These are phyloP conservation scores for Myopa tessellatipennis DNA, from an alignment of 2,888 invertebrate species.

Conservation along the genomic window DNA sequence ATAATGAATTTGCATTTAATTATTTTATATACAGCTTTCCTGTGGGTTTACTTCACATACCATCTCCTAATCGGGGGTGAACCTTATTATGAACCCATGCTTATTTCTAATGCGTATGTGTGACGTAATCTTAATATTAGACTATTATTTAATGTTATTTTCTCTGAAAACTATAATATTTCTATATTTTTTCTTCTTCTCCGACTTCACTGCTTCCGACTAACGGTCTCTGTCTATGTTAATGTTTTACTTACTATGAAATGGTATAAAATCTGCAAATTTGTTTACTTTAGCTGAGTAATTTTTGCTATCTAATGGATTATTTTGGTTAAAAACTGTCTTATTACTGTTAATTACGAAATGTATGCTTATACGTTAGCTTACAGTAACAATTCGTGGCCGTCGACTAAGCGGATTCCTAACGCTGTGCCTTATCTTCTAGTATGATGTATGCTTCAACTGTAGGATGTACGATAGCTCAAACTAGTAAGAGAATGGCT, in stretches of 20 bases:
- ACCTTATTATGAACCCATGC: not conserved
- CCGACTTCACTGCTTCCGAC: not conserved
- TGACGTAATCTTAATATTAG: conserved; percentile 5
- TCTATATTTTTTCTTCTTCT: not conserved
- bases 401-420: not conserved
- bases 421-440: no score
- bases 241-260: conserved; percentile 24
- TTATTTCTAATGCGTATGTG: not conserved
- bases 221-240: not conserved
- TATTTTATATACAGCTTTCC: not conserved
- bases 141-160: not conserved
- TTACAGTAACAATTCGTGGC: not conserved
- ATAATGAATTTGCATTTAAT: not conserved
- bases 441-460: no score
- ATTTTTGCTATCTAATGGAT: conserved; percentile 33
- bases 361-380: not conserved
- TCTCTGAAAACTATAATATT: not conserved
- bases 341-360: conserved; percentile 13
- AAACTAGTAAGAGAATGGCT: no score
- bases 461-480: no score
- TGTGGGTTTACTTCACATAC: not conserved
- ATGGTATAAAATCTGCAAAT: conserved; percentile 33
- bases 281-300: conserved; percentile 24
- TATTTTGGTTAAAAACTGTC: conserved; percentile 18
- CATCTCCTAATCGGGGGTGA: not conserved